These are phyloP conservation scores for Anas georgica DNA, from an alignment of 2,797 vertebrate genomes.

Conservation along the genomic window DNA sequence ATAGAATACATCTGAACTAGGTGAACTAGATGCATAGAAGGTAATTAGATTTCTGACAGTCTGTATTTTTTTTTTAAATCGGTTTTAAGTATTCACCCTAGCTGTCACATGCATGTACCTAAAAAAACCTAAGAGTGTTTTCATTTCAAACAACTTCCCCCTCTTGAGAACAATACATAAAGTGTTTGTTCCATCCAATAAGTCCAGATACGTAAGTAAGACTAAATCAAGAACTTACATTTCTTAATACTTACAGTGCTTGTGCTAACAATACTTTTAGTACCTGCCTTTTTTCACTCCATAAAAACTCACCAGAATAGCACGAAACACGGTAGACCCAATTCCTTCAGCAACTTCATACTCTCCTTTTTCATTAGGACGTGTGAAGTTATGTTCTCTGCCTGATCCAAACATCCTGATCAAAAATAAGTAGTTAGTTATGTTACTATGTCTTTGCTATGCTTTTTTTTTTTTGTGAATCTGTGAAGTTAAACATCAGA, in stretches of 20 bases:
- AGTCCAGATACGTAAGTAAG: neutral
- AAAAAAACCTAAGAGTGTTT: neutral
- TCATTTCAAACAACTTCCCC: neutral
- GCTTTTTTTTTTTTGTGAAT: neutral
- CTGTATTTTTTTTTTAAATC: neutral
- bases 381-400: slow-evolving; percentile 97
- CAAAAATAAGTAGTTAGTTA: slow-evolving; percentile 33
- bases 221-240: neutral
- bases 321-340: slow-evolving; percentile 97
- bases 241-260: neutral
- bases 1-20: neutral
- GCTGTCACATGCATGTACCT: neutral
- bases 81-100: neutral
- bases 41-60: neutral
- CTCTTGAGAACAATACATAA: neutral
- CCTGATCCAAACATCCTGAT: slow-evolving; percentile 98
- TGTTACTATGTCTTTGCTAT: neutral
- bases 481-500: neutral
- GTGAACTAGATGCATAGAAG: neutral
- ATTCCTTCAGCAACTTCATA: slow-evolving; percentile 98
- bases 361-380: slow-evolving; percentile 98
- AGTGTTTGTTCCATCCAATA: neutral
- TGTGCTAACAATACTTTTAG: neutral
- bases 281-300: neutral
- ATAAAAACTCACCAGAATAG: slow-evolving; percentile 89